Evolutionary conservation across 2,888 invertebrate species (phyloP), one percentile per base, ranked within the genome.

Genomic region (Rugalucina vietnamica): DNA sequence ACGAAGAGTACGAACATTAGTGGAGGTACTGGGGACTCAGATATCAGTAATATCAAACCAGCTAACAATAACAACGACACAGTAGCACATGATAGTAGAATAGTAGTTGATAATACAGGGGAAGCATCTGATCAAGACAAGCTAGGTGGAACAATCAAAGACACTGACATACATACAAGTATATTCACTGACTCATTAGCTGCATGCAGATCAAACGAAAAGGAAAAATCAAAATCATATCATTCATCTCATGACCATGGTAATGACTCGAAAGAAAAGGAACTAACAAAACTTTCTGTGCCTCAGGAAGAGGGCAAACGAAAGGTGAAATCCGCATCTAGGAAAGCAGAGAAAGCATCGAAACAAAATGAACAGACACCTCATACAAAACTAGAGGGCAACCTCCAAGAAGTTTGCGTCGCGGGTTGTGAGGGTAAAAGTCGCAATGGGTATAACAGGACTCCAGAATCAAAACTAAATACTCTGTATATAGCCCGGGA

Each of bases 1-100:
- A 81, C 71, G 12, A 74, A 75, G 27, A 75, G 69, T 29, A 75
- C 74, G 18, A 49, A 34, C 12, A 29, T 75, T 18, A 75, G 50
- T 69, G 75, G 65, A 3, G 18, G 65, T 18, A 34, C 65, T 2
- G 34, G 34, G 34, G 65, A 34, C 14, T 65, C 65, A 18, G 65
- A 34, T 21, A 34, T 65, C 12, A 14, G 18, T 14, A 21, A 32
- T 3, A 54, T 21, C 21, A 54, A 54, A n/a, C 1, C n/a, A 18
- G n/a, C 24, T 0, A 37, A 1, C 24, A 73, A 24, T 14, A 10
- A 32, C 24, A 37, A 27, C 24, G 71, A 43, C 27, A 71, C n/a
- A 1, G 49, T 27, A 21, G 73, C 27, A 29, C n/a, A 8, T 32
- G 73, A 73, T n/a, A 49, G 49, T 49, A 49, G 73, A 10, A 49